These are phyloP conservation scores for Xerus inauris DNA, from an alignment of 2,113 vertebrate species.

Conservation along the genomic window DNA sequence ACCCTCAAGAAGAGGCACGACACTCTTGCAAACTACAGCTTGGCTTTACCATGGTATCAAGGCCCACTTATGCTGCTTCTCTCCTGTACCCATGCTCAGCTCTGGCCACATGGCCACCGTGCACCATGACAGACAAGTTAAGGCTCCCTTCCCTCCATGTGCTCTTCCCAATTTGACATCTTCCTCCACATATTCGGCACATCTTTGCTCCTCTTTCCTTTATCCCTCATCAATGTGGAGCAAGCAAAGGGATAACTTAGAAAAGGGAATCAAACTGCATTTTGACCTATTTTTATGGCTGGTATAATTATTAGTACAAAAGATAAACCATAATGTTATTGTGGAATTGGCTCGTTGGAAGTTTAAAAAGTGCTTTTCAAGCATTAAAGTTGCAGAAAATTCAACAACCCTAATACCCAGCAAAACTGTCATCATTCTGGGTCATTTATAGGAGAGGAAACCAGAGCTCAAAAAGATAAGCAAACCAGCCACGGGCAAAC, in stretches of 20 bases:
- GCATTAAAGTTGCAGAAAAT: neutral
- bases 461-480: neutral
- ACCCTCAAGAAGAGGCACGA: neutral
- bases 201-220: neutral
- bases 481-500: neutral
- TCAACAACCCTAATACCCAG: neutral
- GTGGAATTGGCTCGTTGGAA: neutral
- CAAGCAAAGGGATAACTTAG: neutral
- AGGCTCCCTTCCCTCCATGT: neutral
- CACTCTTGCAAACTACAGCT: rapidly evolving
- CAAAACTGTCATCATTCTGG: neutral
- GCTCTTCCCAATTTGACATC: neutral
- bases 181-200: neutral
- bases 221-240: neutral
- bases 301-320: neutral
- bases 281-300: neutral
- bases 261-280: neutral
- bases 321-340: neutral
- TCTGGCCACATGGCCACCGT: neutral
- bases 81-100: neutral
- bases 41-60: neutral
- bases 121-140: neutral
- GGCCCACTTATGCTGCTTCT: neutral
- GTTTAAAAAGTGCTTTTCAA: constrained; percentile 8
- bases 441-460: neutral